Conservation (phyloP, 2,113 vertebrate species). For the Trochalopteron elliotii region DNA sequence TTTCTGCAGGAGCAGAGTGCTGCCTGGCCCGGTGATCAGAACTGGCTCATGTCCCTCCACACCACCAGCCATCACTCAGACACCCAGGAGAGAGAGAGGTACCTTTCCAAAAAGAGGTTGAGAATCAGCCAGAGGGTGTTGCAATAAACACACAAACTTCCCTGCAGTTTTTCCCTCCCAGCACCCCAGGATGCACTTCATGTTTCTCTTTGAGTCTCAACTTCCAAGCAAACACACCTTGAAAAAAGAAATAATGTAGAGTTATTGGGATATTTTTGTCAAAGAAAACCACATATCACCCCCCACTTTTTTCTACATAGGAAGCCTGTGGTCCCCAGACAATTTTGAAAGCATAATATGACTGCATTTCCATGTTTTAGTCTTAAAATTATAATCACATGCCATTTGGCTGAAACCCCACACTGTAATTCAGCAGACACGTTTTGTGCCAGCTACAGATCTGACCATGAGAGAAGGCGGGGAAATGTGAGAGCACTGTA, state of each 20-base stretch:
- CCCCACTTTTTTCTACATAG: background rate
- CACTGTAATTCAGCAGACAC: background rate
- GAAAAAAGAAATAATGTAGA: background rate
- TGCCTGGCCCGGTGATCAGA: background rate
- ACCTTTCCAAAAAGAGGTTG: background rate
- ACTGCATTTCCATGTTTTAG: background rate
- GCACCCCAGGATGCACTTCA: background rate
- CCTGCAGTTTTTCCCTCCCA: background rate
- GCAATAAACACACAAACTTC: background rate
- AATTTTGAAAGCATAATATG: background rate
- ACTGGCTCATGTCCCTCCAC: rapidly evolving
- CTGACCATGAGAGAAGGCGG: rapidly evolving
- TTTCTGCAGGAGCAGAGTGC: rapidly evolving
- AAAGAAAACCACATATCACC: background rate
- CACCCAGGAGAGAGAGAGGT: background rate
- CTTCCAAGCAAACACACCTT: rapidly evolving
- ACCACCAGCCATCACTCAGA: background rate
- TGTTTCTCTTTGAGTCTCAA: background rate
- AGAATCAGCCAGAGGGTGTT: background rate
- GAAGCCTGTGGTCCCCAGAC: background rate
- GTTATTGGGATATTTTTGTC: background rate
- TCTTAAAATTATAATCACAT: background rate
- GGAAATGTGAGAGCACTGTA: background rate
- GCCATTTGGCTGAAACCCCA: background rate
- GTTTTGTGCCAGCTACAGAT: background rate